Evolutionary conservation across 2,797 vertebrate genomes (phyloP), one percentile per base, ranked within the genome.

Genomic region (Thamnophis elegans): DNA sequence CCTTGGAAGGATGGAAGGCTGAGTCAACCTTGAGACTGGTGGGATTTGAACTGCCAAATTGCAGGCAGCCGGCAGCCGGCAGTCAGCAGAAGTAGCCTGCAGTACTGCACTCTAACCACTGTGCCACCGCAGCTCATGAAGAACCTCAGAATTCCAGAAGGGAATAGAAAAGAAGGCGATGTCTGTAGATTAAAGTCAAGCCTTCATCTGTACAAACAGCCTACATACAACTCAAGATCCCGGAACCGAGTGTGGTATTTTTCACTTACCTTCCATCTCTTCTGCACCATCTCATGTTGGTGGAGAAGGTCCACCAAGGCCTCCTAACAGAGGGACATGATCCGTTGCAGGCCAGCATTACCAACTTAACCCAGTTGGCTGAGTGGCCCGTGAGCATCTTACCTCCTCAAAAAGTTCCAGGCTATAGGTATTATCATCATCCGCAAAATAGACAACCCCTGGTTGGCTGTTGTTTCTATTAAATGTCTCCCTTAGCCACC

Each of bases 401-500:
- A 98, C 99, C 99, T 99, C 99, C 95, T 99, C 99, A 36, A 99
- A 99, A 94, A 99, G 98, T 97, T 99, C 99, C 98, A 99, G 97
- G 95, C 99, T 99, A 98, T 99, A 99, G 5, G 99, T 99, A 97
- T 99, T 99, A 96, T 99, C 99, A 0, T 99, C 99, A 0, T 99
- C 99, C 0, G 98, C 99, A 7, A 99, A 99, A 96, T 99, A 99
- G 92, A 99, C 98, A 1, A 99, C 98, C 2, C 99, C 99, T 0
- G 98, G 97, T 96, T 99, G 98, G 96, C 98, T 99, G 97, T 96
- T 98, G 96, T 99, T 99, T 89, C 97, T 97, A 54, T 98, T 98
- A 95, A 99, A 99, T 60, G 98, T 99, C 97, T 99, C 99, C 85
- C 99, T 97, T 82, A 99, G 97, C 99, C 99, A 99, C 26, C 99